Evolutionary conservation across 2,113 vertebrate genomes (phyloP).

Genomic region (Protobothrops flavoviridis): DNA sequence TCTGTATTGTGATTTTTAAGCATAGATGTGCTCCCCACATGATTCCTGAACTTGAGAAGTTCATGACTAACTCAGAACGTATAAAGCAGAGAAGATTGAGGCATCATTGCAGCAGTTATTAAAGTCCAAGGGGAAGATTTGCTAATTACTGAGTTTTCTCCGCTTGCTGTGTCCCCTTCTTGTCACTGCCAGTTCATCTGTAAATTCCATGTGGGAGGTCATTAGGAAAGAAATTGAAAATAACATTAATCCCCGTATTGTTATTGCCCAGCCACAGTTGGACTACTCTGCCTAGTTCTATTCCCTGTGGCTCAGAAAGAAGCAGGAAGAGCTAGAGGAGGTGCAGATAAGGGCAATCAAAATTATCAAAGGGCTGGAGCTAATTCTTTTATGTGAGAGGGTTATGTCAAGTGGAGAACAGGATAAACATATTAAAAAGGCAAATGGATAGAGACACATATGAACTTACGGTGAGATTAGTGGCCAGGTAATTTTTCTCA

Average conservation of each 20-base stretch:
- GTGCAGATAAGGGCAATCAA: not conserved
- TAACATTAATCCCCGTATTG: not conserved
- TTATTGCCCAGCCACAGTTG: not conserved
- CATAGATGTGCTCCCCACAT: not conserved
- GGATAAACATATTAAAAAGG: not conserved
- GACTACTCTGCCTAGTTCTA: not conserved
- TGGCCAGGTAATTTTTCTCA: not conserved
- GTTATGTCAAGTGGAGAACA: not conserved
- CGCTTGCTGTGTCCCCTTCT: not conserved
- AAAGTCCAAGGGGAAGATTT: not conserved
- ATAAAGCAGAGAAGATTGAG: not conserved
- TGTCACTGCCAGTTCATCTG: not conserved
- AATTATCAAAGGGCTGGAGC: not conserved
- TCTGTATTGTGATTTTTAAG: not conserved
- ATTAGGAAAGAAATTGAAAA: not conserved
- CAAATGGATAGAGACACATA: not conserved
- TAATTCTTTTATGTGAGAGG: not conserved
- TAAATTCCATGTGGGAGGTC: not conserved
- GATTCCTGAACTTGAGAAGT: not conserved
- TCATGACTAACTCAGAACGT: not conserved
- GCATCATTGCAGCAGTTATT: not conserved
- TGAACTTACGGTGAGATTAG: not conserved
- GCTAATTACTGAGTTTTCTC: not conserved
- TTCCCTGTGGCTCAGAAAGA: not conserved
- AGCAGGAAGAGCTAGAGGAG: not conserved